These are phyloP conservation scores for Halesus radiatus DNA, from an alignment of 1,140 invertebrate genomes.

Conservation along the genomic window DNA sequence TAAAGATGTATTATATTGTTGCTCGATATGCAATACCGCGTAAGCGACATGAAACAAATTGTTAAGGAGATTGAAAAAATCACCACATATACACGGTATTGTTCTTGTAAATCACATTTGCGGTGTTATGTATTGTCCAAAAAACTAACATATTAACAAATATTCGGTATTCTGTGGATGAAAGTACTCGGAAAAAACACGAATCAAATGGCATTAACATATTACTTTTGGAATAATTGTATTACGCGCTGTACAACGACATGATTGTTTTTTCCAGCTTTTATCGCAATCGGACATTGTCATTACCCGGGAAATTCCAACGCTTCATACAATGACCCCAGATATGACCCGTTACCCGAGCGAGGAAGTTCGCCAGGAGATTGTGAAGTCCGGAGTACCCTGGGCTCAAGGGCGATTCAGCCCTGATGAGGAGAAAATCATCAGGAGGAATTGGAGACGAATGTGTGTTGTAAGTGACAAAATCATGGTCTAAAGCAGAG, in stretches of 20 bases:
- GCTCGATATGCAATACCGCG: neutral
- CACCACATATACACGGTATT: too few species aligned
- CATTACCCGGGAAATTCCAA: conserved; percentile 36
- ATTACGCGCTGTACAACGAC: too few species aligned
- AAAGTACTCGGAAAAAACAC: too few species aligned
- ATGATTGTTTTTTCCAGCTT: neutral
- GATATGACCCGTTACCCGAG: conserved; percentile 31
- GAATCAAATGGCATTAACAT: too few species aligned
- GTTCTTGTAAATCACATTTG: too few species aligned
- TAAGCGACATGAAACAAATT: too few species aligned
- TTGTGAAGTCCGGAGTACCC: conserved; percentile 20
- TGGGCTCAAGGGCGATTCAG: conserved; percentile 39
- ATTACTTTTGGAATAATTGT: neutral
- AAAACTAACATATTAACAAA: too few species aligned
- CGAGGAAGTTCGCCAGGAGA: conserved; percentile 30
- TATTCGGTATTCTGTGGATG: neutral
- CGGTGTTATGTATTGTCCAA: too few species aligned
- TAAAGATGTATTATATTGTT: too few species aligned
- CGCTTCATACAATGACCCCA: conserved; percentile 29
- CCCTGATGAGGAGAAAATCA: conserved; percentile 47
- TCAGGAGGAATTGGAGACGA: conserved; percentile 41
- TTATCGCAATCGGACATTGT: neutral
- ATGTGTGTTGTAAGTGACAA: conserved; percentile 26
- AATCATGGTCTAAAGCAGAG: too few species aligned
- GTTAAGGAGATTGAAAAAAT: too few species aligned